Evolutionary conservation across 1,140 invertebrate species (phyloP).

Genomic region (Pseudomyrmex cubaensis): DNA sequence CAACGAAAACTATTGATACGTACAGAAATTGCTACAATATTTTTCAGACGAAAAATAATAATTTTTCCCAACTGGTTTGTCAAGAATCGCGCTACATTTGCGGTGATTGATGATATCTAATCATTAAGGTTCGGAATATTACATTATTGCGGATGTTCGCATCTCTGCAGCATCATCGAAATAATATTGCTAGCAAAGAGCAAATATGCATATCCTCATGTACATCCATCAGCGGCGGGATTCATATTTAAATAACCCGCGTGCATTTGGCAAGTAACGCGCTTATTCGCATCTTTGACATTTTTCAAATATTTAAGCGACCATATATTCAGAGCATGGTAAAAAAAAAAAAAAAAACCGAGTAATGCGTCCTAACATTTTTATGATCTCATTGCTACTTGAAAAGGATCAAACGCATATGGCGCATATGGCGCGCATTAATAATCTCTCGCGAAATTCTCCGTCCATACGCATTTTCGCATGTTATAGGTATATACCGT

Average conservation of each 20-base stretch:
- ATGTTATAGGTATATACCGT: neutral
- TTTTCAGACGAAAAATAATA: neutral
- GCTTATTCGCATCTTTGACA: neutral
- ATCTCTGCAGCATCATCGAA: neutral
- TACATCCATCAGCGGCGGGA: slow-evolving; percentile 45
- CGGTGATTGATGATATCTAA: neutral
- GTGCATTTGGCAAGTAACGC: slow-evolving; percentile 19
- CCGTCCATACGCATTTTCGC: neutral
- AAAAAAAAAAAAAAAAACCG: neutral
- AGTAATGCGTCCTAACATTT: slow-evolving; percentile 6
- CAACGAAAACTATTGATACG: too few relatives aligned
- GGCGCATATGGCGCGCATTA: neutral
- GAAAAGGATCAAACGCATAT: slow-evolving; percentile 8
- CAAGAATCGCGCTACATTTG: neutral
- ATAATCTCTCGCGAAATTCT: slow-evolving; percentile 22
- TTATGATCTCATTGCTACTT: slow-evolving; percentile 6
- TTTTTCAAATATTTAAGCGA: slow-evolving; percentile 40
- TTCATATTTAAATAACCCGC: slow-evolving; percentile 38
- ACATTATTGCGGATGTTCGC: neutral
- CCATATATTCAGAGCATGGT: neutral
- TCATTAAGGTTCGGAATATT: neutral
- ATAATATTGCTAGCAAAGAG: slow-evolving; percentile 21
- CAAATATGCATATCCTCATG: slow-evolving; percentile 1
- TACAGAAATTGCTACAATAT: neutral
- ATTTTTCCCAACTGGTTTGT: neutral